Percentiles rank a stretch among this genome's conserved stretches.
Evolutionary conservation across 2,113 vertebrate species (phyloP).

Genomic region (Montifringilla adamsi): DNA sequence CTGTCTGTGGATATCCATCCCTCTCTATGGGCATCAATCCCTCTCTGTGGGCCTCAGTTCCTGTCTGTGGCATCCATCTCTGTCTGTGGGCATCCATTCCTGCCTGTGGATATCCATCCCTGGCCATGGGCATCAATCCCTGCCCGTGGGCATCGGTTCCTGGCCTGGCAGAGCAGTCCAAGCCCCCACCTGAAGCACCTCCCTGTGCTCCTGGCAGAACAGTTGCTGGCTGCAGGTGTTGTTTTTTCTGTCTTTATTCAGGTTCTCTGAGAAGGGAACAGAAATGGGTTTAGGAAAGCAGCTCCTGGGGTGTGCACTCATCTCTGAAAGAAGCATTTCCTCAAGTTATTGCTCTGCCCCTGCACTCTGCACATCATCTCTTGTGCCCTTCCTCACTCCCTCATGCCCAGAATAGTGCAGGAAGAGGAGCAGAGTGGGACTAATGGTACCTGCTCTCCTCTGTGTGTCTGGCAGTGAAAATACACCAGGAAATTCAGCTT

Average conservation of each 20-base stretch:
- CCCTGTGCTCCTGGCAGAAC: background rate
- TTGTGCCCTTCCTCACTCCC: background rate
- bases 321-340: background rate
- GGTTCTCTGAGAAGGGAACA: background rate
- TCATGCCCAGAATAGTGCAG: background rate
- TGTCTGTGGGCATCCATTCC: accelerated
- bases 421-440: background rate
- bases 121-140: accelerated
- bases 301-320: background rate
- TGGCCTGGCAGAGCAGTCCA: background rate
- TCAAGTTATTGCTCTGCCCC: background rate
- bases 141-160: accelerated
- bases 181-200: background rate
- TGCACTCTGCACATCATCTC: background rate
- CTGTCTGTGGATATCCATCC: accelerated
- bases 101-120: accelerated
- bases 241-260: background rate
- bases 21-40: too few species aligned
- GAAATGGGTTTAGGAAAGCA: background rate
- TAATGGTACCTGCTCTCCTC: background rate
- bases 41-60: accelerated
- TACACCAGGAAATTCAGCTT: background rate
- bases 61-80: accelerated
- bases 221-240: background rate
- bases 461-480: background rate